Evolutionary conservation across 2,888 invertebrate genomes (phyloP), one percentile per base, ranked within the genome.

Genomic region (Andrena praecox): DNA sequence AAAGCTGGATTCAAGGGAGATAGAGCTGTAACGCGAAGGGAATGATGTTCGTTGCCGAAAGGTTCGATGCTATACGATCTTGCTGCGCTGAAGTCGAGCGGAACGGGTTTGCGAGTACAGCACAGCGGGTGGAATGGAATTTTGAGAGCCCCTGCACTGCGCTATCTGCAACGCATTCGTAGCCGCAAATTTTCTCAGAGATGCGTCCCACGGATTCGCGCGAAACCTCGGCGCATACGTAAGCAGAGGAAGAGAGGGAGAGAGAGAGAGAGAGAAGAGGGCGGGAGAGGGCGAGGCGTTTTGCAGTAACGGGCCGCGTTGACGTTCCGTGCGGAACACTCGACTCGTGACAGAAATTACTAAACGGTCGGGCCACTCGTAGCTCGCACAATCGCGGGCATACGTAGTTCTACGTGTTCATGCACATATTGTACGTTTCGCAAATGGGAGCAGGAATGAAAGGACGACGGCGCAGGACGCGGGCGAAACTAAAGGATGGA

Each of bases 321-420:
- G 86, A 87, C 90, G 86, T 87, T 89, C 79, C 78, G 85, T 76
- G 83, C 89, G 91, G 87, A 90, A 87, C 90, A 88, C 87, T 87
- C 89, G 92, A 91, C 93, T 93, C 93, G 93, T 94, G 93, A 94
- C 93, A 93, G 93, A 94, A 94, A 93, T 94, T 91, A 90, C 92
- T 92, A 94, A 94, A 92, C 91, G 93, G 88, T 86, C 88, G 73
- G 64, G 86, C 59, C 81, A 78, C 82, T 82, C 80, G 87, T 77
- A 76, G 67, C 68, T 62, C 67, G 87, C 77, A 80, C 84, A 75
- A 82, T 86, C 86, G 88, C 77, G 86, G 54, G 63, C 77, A 68
- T 84, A 85, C 84, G 85, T 85, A 77, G 86, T 54, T 50, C 79
- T 80, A 80, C 78, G 80, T 87, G 84, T 78, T 77, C 84, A 77